phyloP scores from a whole-genome alignment of 2,797 vertebrate species.

The Gadopsis marmoratus region DNA sequence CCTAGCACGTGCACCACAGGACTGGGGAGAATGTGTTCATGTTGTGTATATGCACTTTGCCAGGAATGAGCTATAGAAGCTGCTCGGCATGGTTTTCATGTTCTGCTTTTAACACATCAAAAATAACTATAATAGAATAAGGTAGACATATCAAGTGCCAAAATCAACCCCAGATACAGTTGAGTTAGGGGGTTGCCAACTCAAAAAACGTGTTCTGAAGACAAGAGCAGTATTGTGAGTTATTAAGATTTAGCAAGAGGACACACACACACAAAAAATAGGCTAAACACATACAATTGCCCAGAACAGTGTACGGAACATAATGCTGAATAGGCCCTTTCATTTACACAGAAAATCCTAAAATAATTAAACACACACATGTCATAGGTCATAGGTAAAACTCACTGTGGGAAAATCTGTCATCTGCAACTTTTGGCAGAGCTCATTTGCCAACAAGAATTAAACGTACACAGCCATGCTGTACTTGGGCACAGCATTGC shows the following conservation, averaged over 20 bases:
- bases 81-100: neutral
- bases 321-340: no score
- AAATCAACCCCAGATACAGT: neutral
- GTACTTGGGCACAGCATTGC: neutral
- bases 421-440: neutral
- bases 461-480: neutral
- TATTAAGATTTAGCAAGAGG: neutral
- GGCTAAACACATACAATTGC: neutral
- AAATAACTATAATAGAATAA: slow-evolving; percentile 19
- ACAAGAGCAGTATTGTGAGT: neutral
- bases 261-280: neutral
- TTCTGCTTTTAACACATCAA: slow-evolving; percentile 12
- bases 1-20: neutral
- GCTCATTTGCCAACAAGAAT: neutral
- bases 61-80: neutral
- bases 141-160: slow-evolving; percentile 8
- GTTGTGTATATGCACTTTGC: neutral
- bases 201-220: neutral
- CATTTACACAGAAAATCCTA: neutral
- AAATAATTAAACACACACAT: neutral
- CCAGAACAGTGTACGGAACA: neutral
- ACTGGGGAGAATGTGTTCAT: neutral
- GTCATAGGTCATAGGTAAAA: neutral
- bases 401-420: neutral
- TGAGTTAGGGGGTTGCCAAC: neutral